Evolutionary conservation across 2,113 vertebrate species (phyloP).

Genomic region (Tragelaphus scriptus): DNA sequence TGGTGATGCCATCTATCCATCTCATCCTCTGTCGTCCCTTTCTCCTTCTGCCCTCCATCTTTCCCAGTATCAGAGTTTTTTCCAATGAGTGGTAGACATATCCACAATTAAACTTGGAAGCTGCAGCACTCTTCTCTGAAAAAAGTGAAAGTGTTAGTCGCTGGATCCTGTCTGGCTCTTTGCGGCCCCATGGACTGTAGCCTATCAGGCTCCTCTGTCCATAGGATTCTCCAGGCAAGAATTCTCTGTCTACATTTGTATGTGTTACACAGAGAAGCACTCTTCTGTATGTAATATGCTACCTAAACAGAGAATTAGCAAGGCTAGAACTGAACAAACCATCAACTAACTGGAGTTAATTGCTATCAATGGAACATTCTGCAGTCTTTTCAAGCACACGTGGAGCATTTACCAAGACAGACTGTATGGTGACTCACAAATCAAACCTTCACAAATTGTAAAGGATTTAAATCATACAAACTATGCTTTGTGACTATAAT

Average conservation of each 20-base stretch:
- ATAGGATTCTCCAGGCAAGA: background rate
- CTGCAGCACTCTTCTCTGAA: background rate
- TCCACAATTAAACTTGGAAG: background rate
- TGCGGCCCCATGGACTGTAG: too few species aligned
- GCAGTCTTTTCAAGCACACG: background rate
- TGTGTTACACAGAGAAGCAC: background rate
- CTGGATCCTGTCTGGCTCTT: background rate
- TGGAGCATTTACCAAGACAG: background rate
- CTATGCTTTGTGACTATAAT: background rate
- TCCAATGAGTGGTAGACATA: background rate
- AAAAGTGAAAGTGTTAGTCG: background rate
- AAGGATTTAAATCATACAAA: slow-evolving; percentile 26
- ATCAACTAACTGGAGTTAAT: background rate
- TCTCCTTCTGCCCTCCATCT: background rate
- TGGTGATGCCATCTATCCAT: background rate
- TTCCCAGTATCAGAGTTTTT: background rate
- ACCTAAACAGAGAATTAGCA: background rate
- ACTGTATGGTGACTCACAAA: background rate
- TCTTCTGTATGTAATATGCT: background rate
- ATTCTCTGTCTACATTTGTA: background rate
- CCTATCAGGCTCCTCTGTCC: too few species aligned
- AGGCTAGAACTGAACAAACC: background rate
- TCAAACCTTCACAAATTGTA: slow-evolving; percentile 11
- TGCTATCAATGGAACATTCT: background rate
- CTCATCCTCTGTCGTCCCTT: background rate